Percentiles rank a stretch among this genome's conserved stretches.
Evolutionary conservation across 2,797 vertebrate species (phyloP).

Genomic region (Scomberomorus guttatus): DNA sequence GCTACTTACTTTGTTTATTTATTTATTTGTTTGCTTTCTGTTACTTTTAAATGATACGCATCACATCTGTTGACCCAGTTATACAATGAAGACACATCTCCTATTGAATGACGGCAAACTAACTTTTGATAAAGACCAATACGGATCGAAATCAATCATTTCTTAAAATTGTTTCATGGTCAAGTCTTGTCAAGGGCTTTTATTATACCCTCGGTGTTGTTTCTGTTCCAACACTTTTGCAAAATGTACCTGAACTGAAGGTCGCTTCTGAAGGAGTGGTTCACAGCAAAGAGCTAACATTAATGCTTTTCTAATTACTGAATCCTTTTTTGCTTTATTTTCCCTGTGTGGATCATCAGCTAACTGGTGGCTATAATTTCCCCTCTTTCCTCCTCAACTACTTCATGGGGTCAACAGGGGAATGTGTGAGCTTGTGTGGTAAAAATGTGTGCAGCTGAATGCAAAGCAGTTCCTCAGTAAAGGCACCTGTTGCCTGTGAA

Average conservation of each 20-base stretch:
- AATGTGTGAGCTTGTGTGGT: constrained; percentile 36
- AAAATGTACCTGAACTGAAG: neutral
- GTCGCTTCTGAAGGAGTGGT: neutral
- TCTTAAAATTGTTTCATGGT: too few species aligned
- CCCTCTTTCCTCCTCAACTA: constrained; percentile 17
- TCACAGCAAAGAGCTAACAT: neutral
- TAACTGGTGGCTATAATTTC: constrained; percentile 34
- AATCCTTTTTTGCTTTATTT: constrained; percentile 39
- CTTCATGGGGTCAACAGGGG: constrained; percentile 34
- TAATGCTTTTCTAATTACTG: constrained; percentile 3
- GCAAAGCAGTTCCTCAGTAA: constrained; percentile 42
- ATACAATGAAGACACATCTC: too few species aligned
- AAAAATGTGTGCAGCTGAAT: constrained; percentile 53
- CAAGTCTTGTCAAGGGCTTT: neutral
- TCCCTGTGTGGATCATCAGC: constrained; percentile 42
- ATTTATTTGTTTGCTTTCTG: too few species aligned
- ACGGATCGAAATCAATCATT: too few species aligned
- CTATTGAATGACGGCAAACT: too few species aligned
- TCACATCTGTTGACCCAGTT: too few species aligned
- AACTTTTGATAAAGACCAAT: too few species aligned
- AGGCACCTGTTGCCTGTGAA: constrained; percentile 60
- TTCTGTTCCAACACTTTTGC: neutral
- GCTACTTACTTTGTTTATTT: too few species aligned
- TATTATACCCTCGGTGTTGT: neutral
- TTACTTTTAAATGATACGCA: too few species aligned